Conservation (phyloP, 2,797 vertebrate genomes). For the Macroramphosus scolopax region DNA sequence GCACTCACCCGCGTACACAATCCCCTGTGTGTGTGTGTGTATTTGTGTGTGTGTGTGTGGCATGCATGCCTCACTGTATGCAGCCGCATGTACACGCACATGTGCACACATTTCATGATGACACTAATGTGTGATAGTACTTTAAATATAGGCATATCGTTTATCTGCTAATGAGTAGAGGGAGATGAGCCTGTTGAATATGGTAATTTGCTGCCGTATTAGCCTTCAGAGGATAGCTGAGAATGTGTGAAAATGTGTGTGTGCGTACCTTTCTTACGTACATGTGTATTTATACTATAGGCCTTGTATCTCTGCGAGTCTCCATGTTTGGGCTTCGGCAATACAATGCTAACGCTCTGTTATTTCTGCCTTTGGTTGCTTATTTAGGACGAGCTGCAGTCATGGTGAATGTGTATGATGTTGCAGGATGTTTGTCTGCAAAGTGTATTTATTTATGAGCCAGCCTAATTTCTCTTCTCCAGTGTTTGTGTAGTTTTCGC, state of each 20-base stretch:
- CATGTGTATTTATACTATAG: conserved; percentile 57
- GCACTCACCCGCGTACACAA: conserved; percentile 12
- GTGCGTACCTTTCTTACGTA: conserved; percentile 21
- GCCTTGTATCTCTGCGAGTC: conserved; percentile 68
- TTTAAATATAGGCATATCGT: conserved; percentile 96
- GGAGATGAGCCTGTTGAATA: conserved; percentile 96
- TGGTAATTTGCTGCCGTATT: conserved; percentile 94
- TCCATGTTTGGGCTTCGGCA: conserved; percentile 35
- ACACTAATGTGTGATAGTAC: conserved; percentile 86
- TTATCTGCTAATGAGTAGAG: conserved; percentile 93
- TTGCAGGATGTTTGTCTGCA: conserved; percentile 47
- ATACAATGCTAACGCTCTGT: conserved; percentile 13
- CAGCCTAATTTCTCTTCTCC: conserved; percentile 34
- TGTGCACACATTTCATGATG: conserved; percentile 53
- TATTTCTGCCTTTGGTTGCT: conserved; percentile 53
- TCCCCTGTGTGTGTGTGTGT: conserved; percentile 9
- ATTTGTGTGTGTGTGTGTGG: conserved; percentile 14
- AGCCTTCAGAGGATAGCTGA: conserved; percentile 91
- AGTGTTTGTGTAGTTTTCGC: conserved; percentile 47
- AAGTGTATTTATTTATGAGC: conserved; percentile 49
- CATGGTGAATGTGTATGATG: conserved; percentile 46
- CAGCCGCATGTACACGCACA: conserved; percentile 43
- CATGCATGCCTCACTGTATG: background rate
- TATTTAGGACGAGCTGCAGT: conserved; percentile 39
- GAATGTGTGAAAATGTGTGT: conserved; percentile 43